These are phyloP conservation scores for Papilio polytes DNA, from an alignment of 1,140 invertebrate genomes.

Conservation along the genomic window DNA sequence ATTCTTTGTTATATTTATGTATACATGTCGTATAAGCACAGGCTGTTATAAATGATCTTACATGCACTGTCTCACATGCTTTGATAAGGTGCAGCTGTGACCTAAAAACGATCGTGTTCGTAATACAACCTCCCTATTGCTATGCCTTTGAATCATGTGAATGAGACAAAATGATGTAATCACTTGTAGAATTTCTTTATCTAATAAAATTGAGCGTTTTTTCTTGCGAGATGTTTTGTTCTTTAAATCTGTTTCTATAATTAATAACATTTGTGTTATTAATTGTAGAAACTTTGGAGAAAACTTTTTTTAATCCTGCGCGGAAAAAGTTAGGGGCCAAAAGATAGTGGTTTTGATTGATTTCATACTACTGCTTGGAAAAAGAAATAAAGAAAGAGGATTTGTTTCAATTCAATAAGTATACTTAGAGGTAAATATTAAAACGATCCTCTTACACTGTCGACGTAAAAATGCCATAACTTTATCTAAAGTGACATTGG, in stretches of 20 bases:
- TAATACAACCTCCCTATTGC: conserved; percentile 44
- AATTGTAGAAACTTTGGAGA: too few relatives aligned
- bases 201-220: not conserved
- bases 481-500: too few relatives aligned
- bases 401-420: not conserved
- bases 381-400: not conserved
- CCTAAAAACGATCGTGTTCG: conserved; percentile 62
- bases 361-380: not conserved
- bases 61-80: conserved; percentile 55
- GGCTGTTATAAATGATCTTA: conserved; percentile 64
- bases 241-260: not conserved
- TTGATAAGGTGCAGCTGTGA: conserved; percentile 76
- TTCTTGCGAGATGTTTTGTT: not conserved
- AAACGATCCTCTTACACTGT: not conserved
- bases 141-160: conserved; percentile 26
- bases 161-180: conserved; percentile 18
- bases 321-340: too few relatives aligned
- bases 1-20: not conserved
- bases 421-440: not conserved
- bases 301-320: too few relatives aligned
- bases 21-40: conserved; percentile 49
- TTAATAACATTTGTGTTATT: too few relatives aligned
- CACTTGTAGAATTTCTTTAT: not conserved
- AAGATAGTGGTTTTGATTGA: too few relatives aligned
- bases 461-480: too few relatives aligned